Percentiles rank a stretch among this genome's conserved stretches.
phyloP scores from a whole-genome alignment of 2,888 invertebrate species.

The Abscondita cerata region DNA sequence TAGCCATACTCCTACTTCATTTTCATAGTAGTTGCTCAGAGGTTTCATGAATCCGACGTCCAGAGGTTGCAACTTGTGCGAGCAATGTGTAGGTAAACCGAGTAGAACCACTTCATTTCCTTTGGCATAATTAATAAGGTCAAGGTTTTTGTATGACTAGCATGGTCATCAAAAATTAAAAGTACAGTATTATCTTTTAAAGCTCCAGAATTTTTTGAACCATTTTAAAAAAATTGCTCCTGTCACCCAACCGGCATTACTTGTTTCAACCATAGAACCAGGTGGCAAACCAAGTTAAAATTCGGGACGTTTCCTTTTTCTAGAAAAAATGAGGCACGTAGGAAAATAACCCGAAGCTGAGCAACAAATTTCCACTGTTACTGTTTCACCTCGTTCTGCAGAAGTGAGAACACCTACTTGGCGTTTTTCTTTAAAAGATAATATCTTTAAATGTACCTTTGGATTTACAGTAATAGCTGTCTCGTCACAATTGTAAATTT shows the following conservation, averaged over 20 bases:
- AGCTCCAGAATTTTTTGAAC: neutral
- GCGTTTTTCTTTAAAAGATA: neutral
- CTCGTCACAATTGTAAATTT: neutral
- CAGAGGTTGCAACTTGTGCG: neutral
- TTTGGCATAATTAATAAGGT: neutral
- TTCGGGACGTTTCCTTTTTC: neutral
- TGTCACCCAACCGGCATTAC: neutral
- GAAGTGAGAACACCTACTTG: neutral
- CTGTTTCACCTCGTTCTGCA: neutral
- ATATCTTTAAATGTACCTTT: neutral
- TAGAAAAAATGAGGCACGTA: neutral
- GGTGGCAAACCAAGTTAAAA: neutral
- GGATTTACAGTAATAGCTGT: neutral
- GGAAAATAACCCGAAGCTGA: neutral
- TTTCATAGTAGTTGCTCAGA: no score
- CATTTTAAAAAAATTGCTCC: neutral
- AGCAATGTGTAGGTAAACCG: neutral
- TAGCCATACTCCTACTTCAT: no score
- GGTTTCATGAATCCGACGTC: neutral
- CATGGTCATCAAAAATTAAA: neutral
- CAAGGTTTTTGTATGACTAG: neutral
- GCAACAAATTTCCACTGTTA: neutral
- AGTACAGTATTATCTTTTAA: neutral
- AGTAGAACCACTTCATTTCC: neutral
- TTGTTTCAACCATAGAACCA: neutral